A percentile compares a stretch with the other conserved stretches of the same genome.
These are phyloP conservation scores for Hoplias malabaricus DNA, from an alignment of 2,113 vertebrate species.

Conservation along the genomic window DNA sequence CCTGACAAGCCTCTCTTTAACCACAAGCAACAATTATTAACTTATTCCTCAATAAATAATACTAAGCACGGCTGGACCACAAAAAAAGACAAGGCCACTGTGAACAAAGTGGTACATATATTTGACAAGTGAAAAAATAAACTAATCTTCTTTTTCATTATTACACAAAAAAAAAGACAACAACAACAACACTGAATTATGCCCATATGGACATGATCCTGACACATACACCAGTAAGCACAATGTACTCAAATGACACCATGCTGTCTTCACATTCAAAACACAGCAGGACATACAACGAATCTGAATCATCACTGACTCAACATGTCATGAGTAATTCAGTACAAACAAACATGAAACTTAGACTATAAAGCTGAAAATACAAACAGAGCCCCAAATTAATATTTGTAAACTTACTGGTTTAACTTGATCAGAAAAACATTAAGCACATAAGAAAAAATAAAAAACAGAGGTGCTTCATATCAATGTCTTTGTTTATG, in stretches of 20 bases:
- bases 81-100: not conserved
- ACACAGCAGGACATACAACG: not conserved
- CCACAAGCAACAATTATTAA: not conserved
- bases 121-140: not conserved
- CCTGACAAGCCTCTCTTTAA: not conserved
- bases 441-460: constrained; percentile 3
- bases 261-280: not conserved
- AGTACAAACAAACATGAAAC: not conserved
- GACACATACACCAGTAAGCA: not conserved
- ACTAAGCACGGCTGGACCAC: not conserved
- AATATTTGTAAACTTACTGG: not conserved
- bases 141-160: not conserved
- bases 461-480: too few relatives aligned
- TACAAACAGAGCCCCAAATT: not conserved
- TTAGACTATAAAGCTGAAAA: not conserved
- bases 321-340: not conserved
- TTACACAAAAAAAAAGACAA: not conserved
- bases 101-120: not conserved
- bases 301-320: not conserved
- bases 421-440: not conserved
- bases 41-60: too few relatives aligned
- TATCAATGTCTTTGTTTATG: too few relatives aligned
- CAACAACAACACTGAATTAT: not conserved
- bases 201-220: not conserved
- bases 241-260: not conserved